Evolutionary conservation across 2,797 vertebrate species (phyloP).

Genomic region (Delichon dasypus): DNA sequence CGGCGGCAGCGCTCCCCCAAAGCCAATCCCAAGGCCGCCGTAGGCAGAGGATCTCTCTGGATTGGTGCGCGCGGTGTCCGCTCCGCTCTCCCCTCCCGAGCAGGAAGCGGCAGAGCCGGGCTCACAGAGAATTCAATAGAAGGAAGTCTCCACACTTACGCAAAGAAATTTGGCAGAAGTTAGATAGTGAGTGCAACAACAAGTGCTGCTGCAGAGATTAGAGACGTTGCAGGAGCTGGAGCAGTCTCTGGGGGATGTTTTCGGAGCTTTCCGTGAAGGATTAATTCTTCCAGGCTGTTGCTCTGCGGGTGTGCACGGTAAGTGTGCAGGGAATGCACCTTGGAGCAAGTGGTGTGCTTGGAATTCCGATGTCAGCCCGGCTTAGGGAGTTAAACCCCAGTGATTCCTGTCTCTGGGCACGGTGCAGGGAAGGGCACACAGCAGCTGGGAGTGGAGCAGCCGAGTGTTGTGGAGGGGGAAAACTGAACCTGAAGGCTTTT

Average conservation of each 20-base stretch:
- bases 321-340: conserved; percentile 10
- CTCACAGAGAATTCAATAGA: conserved; percentile 81
- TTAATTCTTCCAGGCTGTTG: not conserved
- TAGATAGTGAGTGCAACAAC: conserved; percentile 57
- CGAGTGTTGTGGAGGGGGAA: not conserved
- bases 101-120: conserved; percentile 78
- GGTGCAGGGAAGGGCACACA: not conserved
- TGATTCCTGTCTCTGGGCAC: not conserved
- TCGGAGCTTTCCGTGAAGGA: not conserved
- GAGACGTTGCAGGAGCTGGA: not conserved
- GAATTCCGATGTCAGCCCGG: not conserved
- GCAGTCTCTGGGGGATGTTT: conserved; percentile 12
- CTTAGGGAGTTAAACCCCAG: not conserved
- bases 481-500: not conserved
- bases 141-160: conserved; percentile 82
- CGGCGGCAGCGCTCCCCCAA: not conserved
- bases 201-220: conserved; percentile 53
- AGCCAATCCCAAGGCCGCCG: not conserved
- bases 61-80: conserved; percentile 48
- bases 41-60: not conserved
- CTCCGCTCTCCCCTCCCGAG: conserved; percentile 43
- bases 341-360: not conserved
- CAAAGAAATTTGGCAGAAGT: conserved; percentile 77
- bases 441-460: not conserved
- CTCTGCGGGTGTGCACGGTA: not conserved